Evolutionary conservation across 1,140 invertebrate species (phyloP).

Genomic region (Chionoecetes opilio): DNA sequence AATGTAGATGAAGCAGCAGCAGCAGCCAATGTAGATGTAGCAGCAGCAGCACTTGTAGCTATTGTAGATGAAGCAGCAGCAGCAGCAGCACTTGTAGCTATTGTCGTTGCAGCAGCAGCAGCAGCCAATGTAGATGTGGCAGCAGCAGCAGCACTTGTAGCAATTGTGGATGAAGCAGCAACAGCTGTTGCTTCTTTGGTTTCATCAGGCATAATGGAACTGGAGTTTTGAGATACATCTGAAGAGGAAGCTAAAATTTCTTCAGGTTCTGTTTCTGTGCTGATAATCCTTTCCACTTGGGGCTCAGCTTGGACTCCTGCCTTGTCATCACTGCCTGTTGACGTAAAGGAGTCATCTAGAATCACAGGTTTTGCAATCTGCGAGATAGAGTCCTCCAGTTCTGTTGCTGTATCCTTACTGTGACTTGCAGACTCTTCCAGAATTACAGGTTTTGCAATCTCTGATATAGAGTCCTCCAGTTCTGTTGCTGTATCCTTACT

Average conservation of each 20-base stretch:
- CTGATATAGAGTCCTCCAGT: no score
- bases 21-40: not conserved
- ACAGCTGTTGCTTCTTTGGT: constrained; percentile 22
- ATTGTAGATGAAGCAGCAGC: constrained; percentile 11
- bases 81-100: constrained; percentile 35
- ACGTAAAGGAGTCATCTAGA: not conserved
- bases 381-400: no score
- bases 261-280: not conserved
- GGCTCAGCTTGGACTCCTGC: constrained; percentile 1
- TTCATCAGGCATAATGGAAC: not conserved
- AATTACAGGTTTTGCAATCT: no score
- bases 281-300: not conserved
- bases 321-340: constrained; percentile 13
- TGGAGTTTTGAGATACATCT: not conserved
- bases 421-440: no score
- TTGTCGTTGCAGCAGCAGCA: not conserved
- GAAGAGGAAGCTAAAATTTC: not conserved
- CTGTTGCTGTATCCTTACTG: no score
- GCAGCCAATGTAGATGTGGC: not conserved
- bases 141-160: not conserved
- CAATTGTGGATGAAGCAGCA: not conserved
- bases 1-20: constrained; percentile 22
- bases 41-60: not conserved
- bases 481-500: no score
- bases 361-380: no score